These are phyloP conservation scores for Epistrophe eligans DNA, from an alignment of 2,888 invertebrate genomes.

Conservation along the genomic window DNA sequence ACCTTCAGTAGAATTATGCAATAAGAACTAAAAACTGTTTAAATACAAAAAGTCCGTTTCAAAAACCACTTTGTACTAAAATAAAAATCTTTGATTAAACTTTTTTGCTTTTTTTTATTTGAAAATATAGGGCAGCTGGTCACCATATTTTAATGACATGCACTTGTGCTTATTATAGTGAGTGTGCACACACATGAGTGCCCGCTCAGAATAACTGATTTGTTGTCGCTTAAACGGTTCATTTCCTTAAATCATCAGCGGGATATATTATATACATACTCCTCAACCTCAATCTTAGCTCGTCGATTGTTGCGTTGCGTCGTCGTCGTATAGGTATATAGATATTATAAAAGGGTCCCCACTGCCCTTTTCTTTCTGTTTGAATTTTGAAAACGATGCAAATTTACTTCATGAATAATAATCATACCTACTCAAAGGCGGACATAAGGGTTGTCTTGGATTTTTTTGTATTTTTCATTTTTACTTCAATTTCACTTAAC, in stretches of 20 bases:
- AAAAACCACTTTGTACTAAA: too few species aligned
- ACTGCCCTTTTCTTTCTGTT: background rate
- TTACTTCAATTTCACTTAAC: slow-evolving; percentile 39
- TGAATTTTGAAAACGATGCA: slow-evolving; percentile 45
- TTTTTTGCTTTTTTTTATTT: too few species aligned
- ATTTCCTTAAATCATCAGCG: slow-evolving; percentile 58
- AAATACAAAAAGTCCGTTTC: too few species aligned
- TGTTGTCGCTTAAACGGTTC: slow-evolving; percentile 74
- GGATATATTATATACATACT: background rate
- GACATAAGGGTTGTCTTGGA: slow-evolving; percentile 41
- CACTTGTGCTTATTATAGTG: slow-evolving; percentile 8
- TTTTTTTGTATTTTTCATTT: slow-evolving; percentile 7
- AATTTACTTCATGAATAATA: slow-evolving; percentile 68
- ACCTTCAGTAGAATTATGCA: too few species aligned
- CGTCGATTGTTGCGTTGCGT: background rate
- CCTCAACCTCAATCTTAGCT: slow-evolving; percentile 2
- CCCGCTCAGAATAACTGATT: slow-evolving; percentile 65
- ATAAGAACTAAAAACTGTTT: too few species aligned
- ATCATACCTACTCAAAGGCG: slow-evolving; percentile 24
- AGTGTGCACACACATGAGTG: slow-evolving; percentile 49
- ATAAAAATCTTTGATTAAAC: too few species aligned
- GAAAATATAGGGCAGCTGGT: background rate
- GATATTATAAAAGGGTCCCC: background rate
- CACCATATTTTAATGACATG: slow-evolving; percentile 10
- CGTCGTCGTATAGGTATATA: background rate